Evolutionary conservation across 2,113 vertebrate species (phyloP).

Genomic region (Chaetodon auriga): DNA sequence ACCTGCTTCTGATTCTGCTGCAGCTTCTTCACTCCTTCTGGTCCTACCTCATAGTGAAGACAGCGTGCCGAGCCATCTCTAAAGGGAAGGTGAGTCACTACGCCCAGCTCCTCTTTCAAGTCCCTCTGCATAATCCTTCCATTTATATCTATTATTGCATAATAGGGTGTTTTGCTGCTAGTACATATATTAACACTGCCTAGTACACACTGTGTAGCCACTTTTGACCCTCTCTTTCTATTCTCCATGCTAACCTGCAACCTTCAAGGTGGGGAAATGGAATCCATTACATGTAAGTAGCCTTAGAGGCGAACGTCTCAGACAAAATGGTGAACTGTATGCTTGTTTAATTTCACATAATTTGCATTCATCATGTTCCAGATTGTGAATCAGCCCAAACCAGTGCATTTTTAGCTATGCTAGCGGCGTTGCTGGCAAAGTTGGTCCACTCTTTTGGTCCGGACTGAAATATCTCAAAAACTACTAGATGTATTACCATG

Average conservation of each 20-base stretch:
- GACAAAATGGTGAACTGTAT: background rate
- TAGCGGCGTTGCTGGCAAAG: too few species aligned
- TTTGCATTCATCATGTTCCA: too few species aligned
- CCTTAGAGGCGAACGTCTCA: background rate
- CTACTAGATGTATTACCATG: too few species aligned
- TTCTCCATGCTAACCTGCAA: conserved; percentile 47
- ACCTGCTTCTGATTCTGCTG: conserved; percentile 90
- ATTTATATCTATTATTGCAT: conserved; percentile 22
- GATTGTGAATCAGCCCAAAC: too few species aligned
- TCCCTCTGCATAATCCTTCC: background rate
- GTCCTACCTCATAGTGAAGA: conserved; percentile 96
- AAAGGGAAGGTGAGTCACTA: conserved; percentile 95
- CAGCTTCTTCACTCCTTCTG: conserved; percentile 94
- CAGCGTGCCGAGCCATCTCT: conserved; percentile 92
- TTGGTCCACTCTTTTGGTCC: too few species aligned
- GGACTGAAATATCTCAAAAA: background rate
- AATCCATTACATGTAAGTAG: conserved; percentile 97
- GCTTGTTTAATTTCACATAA: conserved; percentile 2
- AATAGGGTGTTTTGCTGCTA: background rate
- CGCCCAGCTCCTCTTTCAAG: background rate
- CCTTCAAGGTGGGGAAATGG: conserved; percentile 94
- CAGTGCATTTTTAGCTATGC: too few species aligned
- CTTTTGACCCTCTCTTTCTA: conserved; percentile 58
- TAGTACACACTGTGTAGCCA: conserved; percentile 10
- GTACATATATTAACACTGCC: conserved; percentile 6